A percentile compares a stretch with the other conserved stretches of the same genome.
Evolutionary conservation across 2,888 invertebrate species (phyloP).

Genomic region (Heteromurus nitidus): DNA sequence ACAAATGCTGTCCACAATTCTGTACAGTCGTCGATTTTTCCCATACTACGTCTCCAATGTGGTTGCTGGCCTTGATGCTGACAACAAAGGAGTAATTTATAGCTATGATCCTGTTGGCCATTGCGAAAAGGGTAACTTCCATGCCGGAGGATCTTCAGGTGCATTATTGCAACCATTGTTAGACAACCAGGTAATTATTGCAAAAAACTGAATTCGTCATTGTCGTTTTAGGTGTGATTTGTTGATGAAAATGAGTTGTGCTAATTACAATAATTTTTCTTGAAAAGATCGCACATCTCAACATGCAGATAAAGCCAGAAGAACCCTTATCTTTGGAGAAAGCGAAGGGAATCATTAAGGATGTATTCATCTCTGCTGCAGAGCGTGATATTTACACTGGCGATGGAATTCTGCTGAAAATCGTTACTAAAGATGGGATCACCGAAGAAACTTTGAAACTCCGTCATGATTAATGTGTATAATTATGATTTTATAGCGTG

Average conservation of each 20-base stretch:
- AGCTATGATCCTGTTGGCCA: constrained; percentile 99
- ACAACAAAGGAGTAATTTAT: constrained; percentile 95
- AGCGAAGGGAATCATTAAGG: constrained; percentile 90
- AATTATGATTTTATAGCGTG: background rate
- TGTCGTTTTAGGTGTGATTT: too few relatives aligned
- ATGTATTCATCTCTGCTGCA: constrained; percentile 97
- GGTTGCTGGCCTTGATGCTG: constrained; percentile 92
- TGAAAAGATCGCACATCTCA: constrained; percentile 92
- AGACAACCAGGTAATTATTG: constrained; percentile 98
- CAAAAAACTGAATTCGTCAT: too few relatives aligned
- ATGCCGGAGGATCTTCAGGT: constrained; percentile 94
- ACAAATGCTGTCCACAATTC: constrained; percentile 95
- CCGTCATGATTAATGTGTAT: constrained; percentile 86
- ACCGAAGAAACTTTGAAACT: constrained; percentile 84
- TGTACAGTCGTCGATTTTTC: constrained; percentile 98
- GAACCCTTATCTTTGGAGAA: constrained; percentile 85
- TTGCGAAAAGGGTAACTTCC: constrained; percentile 88
- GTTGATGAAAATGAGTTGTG: too few relatives aligned
- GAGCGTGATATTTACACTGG: constrained; percentile 99
- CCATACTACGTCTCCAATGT: constrained; percentile 98
- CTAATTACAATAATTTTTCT: too few relatives aligned
- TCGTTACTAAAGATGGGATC: constrained; percentile 92
- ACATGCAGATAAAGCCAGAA: constrained; percentile 81
- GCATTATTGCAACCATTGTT: constrained; percentile 93
- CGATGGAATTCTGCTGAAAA: constrained; percentile 89